Percentiles rank a stretch among this genome's conserved stretches.
Evolutionary conservation across 2,113 vertebrate species (phyloP).

Genomic region (Hippocampus barbouri): DNA sequence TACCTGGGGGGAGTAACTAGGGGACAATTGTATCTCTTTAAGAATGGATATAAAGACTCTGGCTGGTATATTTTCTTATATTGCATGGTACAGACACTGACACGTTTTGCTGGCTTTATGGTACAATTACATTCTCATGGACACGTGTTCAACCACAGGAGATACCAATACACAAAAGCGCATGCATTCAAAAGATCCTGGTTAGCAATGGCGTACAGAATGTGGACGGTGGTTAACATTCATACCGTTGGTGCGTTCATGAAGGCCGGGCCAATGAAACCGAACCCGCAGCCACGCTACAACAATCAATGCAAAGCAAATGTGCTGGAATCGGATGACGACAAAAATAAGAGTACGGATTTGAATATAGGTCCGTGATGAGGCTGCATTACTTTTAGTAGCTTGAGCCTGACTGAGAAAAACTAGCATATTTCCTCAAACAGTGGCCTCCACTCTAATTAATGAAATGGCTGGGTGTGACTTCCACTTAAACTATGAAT

Average conservation of each 20-base stretch:
- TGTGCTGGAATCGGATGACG: neutral
- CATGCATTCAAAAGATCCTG: slow-evolving; percentile 26
- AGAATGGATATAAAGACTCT: neutral
- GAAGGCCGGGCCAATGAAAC: slow-evolving; percentile 2
- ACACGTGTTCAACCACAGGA: slow-evolving; percentile 31
- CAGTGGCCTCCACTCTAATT: neutral
- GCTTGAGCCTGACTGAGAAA: neutral
- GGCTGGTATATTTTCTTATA: slow-evolving; percentile 10
- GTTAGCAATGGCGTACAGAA: slow-evolving; percentile 5
- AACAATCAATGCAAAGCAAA: slow-evolving; percentile 7
- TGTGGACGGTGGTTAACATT: neutral
- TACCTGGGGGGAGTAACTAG: neutral
- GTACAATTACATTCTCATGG: slow-evolving; percentile 44
- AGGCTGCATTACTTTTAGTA: neutral
- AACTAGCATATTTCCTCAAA: neutral
- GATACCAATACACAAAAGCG: slow-evolving; percentile 31
- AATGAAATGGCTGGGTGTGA: neutral
- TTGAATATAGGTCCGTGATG: neutral
- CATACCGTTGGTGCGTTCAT: slow-evolving; percentile 1
- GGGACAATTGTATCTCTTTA: neutral
- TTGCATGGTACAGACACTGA: slow-evolving; percentile 26
- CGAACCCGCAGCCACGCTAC: neutral
- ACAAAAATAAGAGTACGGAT: neutral
- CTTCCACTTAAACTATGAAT: too few relatives aligned
- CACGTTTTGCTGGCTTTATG: slow-evolving; percentile 27